phyloP scores from a whole-genome alignment of 2,797 vertebrate genomes.

The Zalophus californianus region DNA sequence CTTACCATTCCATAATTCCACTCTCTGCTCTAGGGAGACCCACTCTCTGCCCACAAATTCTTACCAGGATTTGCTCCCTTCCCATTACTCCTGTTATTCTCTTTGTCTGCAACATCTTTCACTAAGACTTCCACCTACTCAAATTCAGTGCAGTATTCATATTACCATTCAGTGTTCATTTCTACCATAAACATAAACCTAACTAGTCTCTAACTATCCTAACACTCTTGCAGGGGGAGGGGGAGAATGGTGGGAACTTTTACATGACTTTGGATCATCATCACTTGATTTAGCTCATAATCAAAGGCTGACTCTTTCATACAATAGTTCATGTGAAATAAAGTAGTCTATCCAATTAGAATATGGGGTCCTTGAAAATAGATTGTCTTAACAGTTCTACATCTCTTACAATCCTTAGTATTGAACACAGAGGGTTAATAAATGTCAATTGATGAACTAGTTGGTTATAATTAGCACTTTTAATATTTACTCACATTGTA shows the following conservation, averaged over 20 bases:
- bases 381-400: background rate
- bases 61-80: background rate
- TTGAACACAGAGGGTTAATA: conserved; percentile 2
- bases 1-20: background rate
- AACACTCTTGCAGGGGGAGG: background rate
- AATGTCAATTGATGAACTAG: background rate
- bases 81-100: background rate
- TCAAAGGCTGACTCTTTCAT: conserved; percentile 19
- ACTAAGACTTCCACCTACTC: background rate
- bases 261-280: background rate
- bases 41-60: background rate
- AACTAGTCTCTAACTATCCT: background rate
- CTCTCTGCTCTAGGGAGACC: background rate
- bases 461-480: conserved; percentile 20
- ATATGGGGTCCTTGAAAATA: background rate
- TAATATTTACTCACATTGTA: background rate
- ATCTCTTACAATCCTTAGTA: background rate
- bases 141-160: background rate
- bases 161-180: background rate
- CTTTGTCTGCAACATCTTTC: background rate
- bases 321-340: conserved; percentile 28
- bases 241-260: background rate
- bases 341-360: background rate
- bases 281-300: conserved; percentile 36
- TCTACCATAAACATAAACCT: background rate